These are phyloP conservation scores for Rhinoderma darwinii DNA, from an alignment of 2,113 vertebrate genomes.

Conservation along the genomic window DNA sequence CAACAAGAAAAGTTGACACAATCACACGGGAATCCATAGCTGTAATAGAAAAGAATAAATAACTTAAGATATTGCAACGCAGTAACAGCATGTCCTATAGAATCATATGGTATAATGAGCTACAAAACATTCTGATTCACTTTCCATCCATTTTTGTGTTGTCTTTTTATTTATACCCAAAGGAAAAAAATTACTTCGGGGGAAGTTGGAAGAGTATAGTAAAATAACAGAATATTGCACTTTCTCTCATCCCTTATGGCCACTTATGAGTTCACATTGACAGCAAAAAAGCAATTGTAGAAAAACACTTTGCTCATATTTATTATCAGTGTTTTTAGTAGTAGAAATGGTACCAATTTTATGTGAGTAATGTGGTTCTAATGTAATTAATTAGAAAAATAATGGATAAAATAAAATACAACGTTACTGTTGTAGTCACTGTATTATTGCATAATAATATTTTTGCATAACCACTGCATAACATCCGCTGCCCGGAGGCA, in stretches of 20 bases:
- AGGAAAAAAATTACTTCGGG: not conserved
- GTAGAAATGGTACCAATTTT: no score
- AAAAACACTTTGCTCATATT: not conserved
- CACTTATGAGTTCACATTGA: not conserved
- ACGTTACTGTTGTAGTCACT: no score
- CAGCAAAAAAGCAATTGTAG: not conserved
- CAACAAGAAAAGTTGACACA: conserved; percentile 68
- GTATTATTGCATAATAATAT: no score
- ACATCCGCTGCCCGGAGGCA: no score
- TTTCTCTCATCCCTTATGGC: not conserved
- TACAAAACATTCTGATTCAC: not conserved
- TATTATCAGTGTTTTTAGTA: not conserved
- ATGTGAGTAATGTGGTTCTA: no score
- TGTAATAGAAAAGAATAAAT: not conserved
- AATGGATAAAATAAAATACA: no score
- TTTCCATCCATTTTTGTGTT: no score
- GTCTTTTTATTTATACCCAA: no score
- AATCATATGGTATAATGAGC: not conserved
- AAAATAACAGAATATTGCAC: not conserved
- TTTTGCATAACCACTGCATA: no score
- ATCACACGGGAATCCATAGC: conserved; percentile 71
- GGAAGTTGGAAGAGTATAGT: not conserved
- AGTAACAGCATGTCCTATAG: not conserved
- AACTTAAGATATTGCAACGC: not conserved
- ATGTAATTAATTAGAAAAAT: no score